These are phyloP conservation scores for Drosophila punjabiensis DNA, from an alignment of 1,140 invertebrate genomes.

Conservation along the genomic window DNA sequence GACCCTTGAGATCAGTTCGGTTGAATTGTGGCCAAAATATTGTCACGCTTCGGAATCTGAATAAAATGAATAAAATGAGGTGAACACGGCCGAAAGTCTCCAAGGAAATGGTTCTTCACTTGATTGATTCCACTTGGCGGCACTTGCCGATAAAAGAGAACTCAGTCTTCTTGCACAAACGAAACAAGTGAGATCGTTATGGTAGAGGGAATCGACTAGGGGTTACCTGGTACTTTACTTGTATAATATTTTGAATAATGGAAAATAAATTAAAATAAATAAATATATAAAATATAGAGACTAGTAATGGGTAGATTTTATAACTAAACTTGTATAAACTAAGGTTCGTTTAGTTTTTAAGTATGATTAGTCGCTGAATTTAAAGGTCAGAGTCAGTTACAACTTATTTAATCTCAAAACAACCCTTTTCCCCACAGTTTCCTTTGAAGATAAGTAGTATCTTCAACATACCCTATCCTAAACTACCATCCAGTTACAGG, in stretches of 20 bases:
- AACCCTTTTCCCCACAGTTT: neutral
- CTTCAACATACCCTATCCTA: too few species aligned
- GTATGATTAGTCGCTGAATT: neutral
- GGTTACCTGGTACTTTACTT: neutral
- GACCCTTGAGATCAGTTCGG: conserved; percentile 59
- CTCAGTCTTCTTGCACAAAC: neutral
- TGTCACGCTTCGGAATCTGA: conserved; percentile 71
- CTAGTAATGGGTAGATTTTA: neutral
- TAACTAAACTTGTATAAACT: neutral
- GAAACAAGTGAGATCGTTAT: neutral
- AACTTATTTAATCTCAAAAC: neutral
- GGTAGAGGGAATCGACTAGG: neutral
- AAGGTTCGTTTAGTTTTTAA: too few species aligned
- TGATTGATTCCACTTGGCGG: conserved; percentile 81
- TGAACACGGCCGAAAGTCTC: conserved; percentile 51
- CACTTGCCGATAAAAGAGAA: conserved; percentile 68
- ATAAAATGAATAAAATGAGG: conserved; percentile 33
- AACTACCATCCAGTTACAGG: neutral
- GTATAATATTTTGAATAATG: neutral
- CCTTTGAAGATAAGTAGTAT: neutral
- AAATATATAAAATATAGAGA: neutral
- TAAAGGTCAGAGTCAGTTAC: fast-evolving
- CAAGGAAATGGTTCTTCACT: conserved; percentile 60
- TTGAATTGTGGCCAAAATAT: conserved; percentile 80
- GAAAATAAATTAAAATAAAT: neutral